These are phyloP conservation scores for Phalacrocorax brasilianus DNA, from an alignment of 2,113 vertebrate species.

Conservation along the genomic window DNA sequence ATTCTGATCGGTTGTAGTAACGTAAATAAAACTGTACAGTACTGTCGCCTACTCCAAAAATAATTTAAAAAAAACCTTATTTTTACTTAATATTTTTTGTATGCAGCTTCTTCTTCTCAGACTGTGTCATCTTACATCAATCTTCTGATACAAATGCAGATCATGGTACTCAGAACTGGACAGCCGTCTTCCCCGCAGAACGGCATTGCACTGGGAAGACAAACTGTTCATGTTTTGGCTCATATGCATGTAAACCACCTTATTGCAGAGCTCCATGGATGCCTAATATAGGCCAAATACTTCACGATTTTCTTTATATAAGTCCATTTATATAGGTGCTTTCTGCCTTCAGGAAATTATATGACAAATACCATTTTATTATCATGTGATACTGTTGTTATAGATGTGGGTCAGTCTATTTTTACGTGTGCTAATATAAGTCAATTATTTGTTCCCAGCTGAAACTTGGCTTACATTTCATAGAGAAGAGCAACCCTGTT, in stretches of 20 bases:
- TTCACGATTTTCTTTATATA: background rate
- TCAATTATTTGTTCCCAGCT: slow-evolving; percentile 41
- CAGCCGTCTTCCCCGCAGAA: background rate
- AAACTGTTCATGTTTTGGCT: background rate
- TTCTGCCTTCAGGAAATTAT: background rate
- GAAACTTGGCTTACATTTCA: slow-evolving; percentile 32
- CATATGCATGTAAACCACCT: background rate
- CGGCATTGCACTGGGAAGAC: background rate
- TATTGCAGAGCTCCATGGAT: background rate
- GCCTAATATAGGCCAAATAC: background rate
- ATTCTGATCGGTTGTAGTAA: background rate
- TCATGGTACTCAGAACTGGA: background rate
- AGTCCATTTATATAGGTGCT: background rate
- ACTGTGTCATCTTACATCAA: background rate
- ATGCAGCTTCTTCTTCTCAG: background rate
- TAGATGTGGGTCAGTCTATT: slow-evolving; percentile 54
- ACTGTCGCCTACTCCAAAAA: background rate
- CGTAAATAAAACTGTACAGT: background rate
- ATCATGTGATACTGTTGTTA: background rate
- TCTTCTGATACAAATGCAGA: background rate
- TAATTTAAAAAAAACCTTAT: background rate
- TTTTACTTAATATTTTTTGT: background rate
- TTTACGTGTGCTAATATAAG: slow-evolving; percentile 41
- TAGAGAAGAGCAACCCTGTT: background rate
- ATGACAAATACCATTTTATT: slow-evolving; percentile 22